A percentile compares a stretch with the other conserved stretches of the same genome.
phyloP scores from a whole-genome alignment of 2,888 invertebrate genomes.

The Tortrix viridana region DNA sequence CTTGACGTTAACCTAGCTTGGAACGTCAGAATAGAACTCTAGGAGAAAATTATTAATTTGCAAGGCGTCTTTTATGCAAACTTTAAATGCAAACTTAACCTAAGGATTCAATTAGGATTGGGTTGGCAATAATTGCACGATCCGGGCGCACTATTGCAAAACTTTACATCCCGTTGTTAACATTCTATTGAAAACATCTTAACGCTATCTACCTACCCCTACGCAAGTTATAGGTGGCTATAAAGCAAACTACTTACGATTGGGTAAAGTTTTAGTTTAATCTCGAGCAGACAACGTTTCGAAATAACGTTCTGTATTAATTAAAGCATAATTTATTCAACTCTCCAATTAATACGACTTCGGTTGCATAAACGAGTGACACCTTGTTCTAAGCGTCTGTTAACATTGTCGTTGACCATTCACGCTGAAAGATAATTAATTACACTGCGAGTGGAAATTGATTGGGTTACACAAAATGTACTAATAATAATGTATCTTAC shows the following conservation, averaged over 20 bases:
- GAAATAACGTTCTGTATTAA: conserved; percentile 63
- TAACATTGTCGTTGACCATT: conserved; percentile 28
- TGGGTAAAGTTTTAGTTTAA: conserved; percentile 73
- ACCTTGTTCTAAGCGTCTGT: conserved; percentile 28
- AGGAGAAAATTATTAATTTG: conserved; percentile 66
- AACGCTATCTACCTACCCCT: conserved; percentile 66
- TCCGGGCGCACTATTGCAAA: conserved; percentile 72
- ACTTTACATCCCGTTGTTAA: conserved; percentile 76
- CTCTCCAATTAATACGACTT: conserved; percentile 44
- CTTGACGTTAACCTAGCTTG: conserved; percentile 32
- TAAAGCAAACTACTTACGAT: conserved; percentile 71
- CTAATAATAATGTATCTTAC: no score
- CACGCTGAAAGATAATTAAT: conserved; percentile 28
- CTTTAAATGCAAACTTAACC: conserved; percentile 73
- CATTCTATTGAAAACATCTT: conserved; percentile 79
- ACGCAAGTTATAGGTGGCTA: conserved; percentile 72
- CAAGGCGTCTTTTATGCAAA: conserved; percentile 73
- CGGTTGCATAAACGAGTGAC: conserved; percentile 24
- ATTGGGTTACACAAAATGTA: background rate
- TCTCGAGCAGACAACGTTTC: conserved; percentile 68
- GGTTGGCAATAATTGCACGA: conserved; percentile 77
- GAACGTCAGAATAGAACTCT: conserved; percentile 55
- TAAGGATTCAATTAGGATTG: conserved; percentile 79
- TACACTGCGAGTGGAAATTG: conserved; percentile 8
- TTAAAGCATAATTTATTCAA: conserved; percentile 47